These are phyloP conservation scores for Acrocera orbiculus DNA, from an alignment of 2,888 invertebrate species.

Conservation along the genomic window DNA sequence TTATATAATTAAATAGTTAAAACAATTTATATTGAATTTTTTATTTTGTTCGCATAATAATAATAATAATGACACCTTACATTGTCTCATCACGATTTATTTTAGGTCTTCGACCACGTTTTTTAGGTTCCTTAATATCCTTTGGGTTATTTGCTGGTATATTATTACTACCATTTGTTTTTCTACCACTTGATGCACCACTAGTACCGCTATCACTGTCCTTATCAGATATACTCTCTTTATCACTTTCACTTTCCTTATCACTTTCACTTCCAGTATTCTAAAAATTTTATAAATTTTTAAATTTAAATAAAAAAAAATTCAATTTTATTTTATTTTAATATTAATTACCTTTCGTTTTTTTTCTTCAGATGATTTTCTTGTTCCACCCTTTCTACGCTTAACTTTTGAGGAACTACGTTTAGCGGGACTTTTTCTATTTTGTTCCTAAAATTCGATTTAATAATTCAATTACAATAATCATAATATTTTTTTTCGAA, in stretches of 20 bases:
- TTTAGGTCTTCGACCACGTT: slow-evolving; percentile 46
- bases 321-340: too few relatives aligned
- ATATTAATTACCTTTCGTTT: slow-evolving; percentile 32
- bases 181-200: slow-evolving; percentile 18
- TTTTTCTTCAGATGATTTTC: slow-evolving; percentile 35
- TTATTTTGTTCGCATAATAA: too few relatives aligned
- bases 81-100: slow-evolving; percentile 35
- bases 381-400: slow-evolving; percentile 42
- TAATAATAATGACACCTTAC: too few relatives aligned
- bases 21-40: too few relatives aligned
- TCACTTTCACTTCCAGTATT: slow-evolving; percentile 40
- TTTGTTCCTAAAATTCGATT: slow-evolving; percentile 20
- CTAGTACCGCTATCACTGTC: slow-evolving; percentile 47
- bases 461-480: too few relatives aligned
- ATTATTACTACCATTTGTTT: slow-evolving; percentile 23
- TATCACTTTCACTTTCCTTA: slow-evolving; percentile 52
- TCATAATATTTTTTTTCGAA: too few relatives aligned
- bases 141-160: slow-evolving; percentile 12
- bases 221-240: slow-evolving; percentile 45
- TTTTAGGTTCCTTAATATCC: slow-evolving; percentile 36
- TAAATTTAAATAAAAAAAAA: slow-evolving; percentile 1
- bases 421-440: slow-evolving; percentile 37
- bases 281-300: slow-evolving; percentile 1
- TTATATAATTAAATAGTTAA: too few relatives aligned
- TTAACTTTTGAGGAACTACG: slow-evolving; percentile 51